Base-by-base conservation (phyloP, 2,113 vertebrate genomes). In the Scalopus aquaticus region DNA sequence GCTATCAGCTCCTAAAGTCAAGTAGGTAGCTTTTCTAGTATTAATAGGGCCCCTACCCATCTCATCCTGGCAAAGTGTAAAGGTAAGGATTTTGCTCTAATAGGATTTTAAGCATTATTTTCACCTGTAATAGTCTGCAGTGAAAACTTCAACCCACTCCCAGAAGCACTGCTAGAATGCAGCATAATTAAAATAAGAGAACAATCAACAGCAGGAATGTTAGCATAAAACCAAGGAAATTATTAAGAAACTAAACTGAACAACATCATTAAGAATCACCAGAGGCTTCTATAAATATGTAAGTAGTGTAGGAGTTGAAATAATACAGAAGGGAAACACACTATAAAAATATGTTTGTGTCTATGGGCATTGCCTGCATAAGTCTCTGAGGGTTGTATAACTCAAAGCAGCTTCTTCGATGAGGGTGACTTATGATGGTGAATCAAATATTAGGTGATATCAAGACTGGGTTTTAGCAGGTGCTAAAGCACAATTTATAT, bases 241-340 rank as follows among this genome's bases (percentile, higher is more conserved):
- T 97, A 96, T 96, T 96, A 96, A 95, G 86, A 96, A 96, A 82
- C 69, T 54, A 89, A 96, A 94, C 87, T 92, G 92, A 97, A 90
- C 81, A 96, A 88, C 83, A 90, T 90, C 92, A 88, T 91, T 96
- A 96, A 95, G 95, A 93, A 97, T 74, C 93, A 93, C 84, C 88
- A 74, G 92, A 97, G 90, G 90, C 67, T 94, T 95, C 73, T 92
- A 94, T 96, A 95, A 94, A 93, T 91, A 93, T 96, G 67, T 87
- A 93, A 91, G 83, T 79, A 64, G 80, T 91, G 35, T 94, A 93
- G 84, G 67, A 93, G 83, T 97, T 81, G 90, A 97, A 82, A 92
- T 94, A 90, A 91, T 82, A 64, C 70, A 88, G 80, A 77, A 79
- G n/a, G 37, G 32, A 97, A 74, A 46, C 60, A 83, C 20, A 56